Evolutionary conservation across 2,888 invertebrate genomes (phyloP), one percentile per base, ranked within the genome.

Genomic region (Apodemia hepburni): DNA sequence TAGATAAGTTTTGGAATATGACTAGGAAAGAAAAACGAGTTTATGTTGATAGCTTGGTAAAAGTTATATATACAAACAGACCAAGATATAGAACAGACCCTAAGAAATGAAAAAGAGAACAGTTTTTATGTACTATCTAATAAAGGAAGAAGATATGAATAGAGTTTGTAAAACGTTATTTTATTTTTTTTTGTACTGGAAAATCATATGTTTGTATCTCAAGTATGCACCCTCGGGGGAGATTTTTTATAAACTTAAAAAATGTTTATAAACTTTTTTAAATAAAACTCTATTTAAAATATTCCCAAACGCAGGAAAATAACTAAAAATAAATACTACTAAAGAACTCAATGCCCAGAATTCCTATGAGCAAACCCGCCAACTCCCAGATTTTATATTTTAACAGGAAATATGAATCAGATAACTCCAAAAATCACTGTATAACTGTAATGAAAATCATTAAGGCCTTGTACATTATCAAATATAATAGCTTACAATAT

Each of bases 401-500:
- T n/a, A 59, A 59, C 38, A 59, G 18, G 18, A 59, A 59, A 38
- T 62, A 45, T 58, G 17, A 62, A 59, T 58, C 62, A 47, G 38
- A 33, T 61, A 61, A 54, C 49, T 61, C 61, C 17, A 49, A 61
- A 61, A 61, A 61, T 51, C 54, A 18, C 61, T 61, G 47, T 49
- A 49, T n/a, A 51, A 47, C 54, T 54, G 49, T 61, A 12, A 61
- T 27, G 3, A 49, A 61, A 61, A 61, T 61, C 22, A 51, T 35
- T 61, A 61, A 61, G 27, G 1, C 35, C 22, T 38, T 38, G 38
- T 38, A 61, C 9, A 54, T 12, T n/a, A 61, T 38, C 47, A 35
- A 54, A 35, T 78, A 61, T 85, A 87, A 75, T 85, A 51, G 47
- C 17, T 51, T 51, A 61, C 61, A 17, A 61, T 51, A 61, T 49